Conservation (phyloP, 2,888 invertebrate genomes). For the Neoitamus cyanurus region DNA sequence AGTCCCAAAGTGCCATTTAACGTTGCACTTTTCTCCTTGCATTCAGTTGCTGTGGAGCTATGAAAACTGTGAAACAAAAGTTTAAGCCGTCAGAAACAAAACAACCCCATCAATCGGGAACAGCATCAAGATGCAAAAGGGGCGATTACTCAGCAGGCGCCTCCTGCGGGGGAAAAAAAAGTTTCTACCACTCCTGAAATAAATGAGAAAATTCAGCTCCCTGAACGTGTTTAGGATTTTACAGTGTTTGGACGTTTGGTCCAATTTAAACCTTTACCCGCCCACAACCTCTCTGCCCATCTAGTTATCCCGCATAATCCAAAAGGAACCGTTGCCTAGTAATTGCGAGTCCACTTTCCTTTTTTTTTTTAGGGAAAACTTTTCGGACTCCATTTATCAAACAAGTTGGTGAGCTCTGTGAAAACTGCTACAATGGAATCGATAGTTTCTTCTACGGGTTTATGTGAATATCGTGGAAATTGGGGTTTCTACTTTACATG, state of each 20-base stretch:
- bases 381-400: constrained; percentile 36
- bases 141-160: background rate
- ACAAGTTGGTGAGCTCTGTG: background rate
- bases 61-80: constrained; percentile 23
- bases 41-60: background rate
- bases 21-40: background rate
- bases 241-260: background rate
- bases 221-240: background rate
- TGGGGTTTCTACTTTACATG: background rate
- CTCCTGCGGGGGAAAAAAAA: background rate
- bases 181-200: background rate
- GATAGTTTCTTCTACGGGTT: background rate
- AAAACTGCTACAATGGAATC: background rate
- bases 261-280: constrained; percentile 16
- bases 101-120: constrained; percentile 1
- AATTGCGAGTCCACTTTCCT: background rate
- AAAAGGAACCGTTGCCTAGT: background rate
- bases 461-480: background rate
- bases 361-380: background rate
- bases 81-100: constrained; percentile 26
- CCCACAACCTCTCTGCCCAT: too few relatives aligned
- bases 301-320: too few relatives aligned
- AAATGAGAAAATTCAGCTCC: background rate
- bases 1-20: constrained; percentile 3
- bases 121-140: background rate